Evolutionary conservation across 1,140 invertebrate genomes (phyloP).

Genomic region (Lysiphlebus fabarum): DNA sequence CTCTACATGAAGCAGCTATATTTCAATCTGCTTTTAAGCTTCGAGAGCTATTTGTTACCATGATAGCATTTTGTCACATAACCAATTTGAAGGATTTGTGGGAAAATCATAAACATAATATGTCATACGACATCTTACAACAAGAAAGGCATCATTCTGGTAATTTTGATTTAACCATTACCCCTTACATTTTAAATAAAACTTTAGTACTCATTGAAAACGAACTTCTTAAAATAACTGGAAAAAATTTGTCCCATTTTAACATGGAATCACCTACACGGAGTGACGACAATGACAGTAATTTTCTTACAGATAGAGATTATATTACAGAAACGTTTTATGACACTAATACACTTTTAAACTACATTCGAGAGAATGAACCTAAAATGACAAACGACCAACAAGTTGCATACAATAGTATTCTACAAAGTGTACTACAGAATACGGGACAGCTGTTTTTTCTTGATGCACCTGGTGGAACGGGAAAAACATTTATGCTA

Average conservation of each 20-base stretch:
- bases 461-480: conserved; percentile 32
- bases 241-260: conserved; percentile 29
- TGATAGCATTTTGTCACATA: conserved; percentile 18
- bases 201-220: conserved; percentile 31
- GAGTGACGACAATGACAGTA: conserved; percentile 20
- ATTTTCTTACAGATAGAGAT: conserved; percentile 12
- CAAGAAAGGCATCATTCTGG: not conserved
- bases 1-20: conserved; percentile 40
- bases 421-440: conserved; percentile 17
- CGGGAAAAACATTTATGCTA: conserved; percentile 36
- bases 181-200: conserved; percentile 21
- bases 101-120: conserved; percentile 30
- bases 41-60: conserved; percentile 32
- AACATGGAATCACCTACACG: conserved; percentile 31
- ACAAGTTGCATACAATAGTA: conserved; percentile 28
- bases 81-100: conserved; percentile 14
- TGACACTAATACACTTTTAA: conserved; percentile 18
- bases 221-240: conserved; percentile 30
- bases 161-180: not conserved
- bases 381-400: conserved; percentile 26
- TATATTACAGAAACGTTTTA: not conserved
- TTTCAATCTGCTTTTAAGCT: conserved; percentile 32
- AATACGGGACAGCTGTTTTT: conserved; percentile 26
- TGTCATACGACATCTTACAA: conserved; percentile 29
- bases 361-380: conserved; percentile 24